Percentiles rank a stretch among this genome's conserved stretches.
phyloP scores from a whole-genome alignment of 1,140 invertebrate species.

The Drosophila obscura region DNA sequence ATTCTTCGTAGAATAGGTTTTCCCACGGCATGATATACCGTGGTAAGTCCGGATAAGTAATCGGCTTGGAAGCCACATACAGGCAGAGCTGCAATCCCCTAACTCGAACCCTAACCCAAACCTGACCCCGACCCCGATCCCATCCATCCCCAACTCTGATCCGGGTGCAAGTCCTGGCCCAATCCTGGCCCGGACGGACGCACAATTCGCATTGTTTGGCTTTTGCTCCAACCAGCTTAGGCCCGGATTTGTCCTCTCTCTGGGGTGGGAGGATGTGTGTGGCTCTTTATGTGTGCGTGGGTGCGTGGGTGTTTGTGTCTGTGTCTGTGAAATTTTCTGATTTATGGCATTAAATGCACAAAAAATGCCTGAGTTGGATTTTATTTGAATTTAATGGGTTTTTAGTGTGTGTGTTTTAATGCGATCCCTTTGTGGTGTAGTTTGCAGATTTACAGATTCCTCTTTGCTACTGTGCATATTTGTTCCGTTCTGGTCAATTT shows the following conservation, averaged over 20 bases:
- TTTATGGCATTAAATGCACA: conserved; percentile 80
- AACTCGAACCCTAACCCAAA: too few relatives aligned
- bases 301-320: conserved; percentile 23
- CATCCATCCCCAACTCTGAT: too few relatives aligned
- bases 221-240: conserved; percentile 69
- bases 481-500: conserved; percentile 32
- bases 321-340: conserved; percentile 67
- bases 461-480: conserved; percentile 17
- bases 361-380: conserved; percentile 68
- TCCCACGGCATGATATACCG: too few relatives aligned
- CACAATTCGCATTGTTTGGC: conserved; percentile 76
- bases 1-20: too few relatives aligned
- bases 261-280: neutral
- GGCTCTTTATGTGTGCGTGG: neutral
- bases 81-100: too few relatives aligned
- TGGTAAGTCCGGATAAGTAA: too few relatives aligned
- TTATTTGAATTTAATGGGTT: conserved; percentile 80
- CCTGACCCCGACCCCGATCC: too few relatives aligned
- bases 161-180: conserved; percentile 15
- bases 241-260: conserved; percentile 47
- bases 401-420: conserved; percentile 78
- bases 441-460: conserved; percentile 66
- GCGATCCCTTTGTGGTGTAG: conserved; percentile 72
- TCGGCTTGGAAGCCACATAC: too few relatives aligned
- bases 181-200: conserved; percentile 40